A percentile compares a stretch with the other conserved stretches of the same genome.
Conservation (phyloP, 2,797 vertebrate species). For the Epinephelus coioides region DNA sequence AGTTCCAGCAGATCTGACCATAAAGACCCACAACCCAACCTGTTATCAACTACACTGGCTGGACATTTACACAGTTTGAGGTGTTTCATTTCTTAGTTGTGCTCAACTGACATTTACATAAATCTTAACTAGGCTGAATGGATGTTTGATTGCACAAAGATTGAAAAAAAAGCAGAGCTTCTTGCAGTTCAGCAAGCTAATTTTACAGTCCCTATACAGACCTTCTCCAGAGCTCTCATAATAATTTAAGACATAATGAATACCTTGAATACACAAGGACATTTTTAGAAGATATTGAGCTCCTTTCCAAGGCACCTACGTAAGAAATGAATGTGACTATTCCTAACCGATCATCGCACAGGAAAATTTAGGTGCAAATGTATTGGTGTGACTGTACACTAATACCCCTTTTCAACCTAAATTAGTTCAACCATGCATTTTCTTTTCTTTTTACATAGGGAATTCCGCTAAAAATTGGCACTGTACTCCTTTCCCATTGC, state of each 20-base stretch:
- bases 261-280: neutral
- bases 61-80: neutral
- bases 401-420: too few species aligned
- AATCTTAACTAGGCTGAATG: neutral
- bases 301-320: neutral
- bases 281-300: neutral
- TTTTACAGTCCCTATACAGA: neutral
- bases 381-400: too few species aligned
- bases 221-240: neutral
- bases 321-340: neutral
- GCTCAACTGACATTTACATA: neutral
- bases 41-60: neutral
- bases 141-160: neutral
- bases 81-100: neutral
- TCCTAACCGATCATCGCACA: too few species aligned
- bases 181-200: constrained; percentile 7
- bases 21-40: neutral
- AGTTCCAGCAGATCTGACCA: neutral
- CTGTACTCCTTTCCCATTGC: too few species aligned
- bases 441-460: too few species aligned
- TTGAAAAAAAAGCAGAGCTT: neutral
- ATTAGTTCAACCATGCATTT: too few species aligned
- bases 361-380: too few species aligned
- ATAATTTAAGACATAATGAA: neutral
- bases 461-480: too few species aligned